Percentiles rank a stretch among this genome's conserved stretches.
These are phyloP conservation scores for Grammomys dolichurus DNA, from an alignment of 2,113 vertebrate species.

Conservation along the genomic window DNA sequence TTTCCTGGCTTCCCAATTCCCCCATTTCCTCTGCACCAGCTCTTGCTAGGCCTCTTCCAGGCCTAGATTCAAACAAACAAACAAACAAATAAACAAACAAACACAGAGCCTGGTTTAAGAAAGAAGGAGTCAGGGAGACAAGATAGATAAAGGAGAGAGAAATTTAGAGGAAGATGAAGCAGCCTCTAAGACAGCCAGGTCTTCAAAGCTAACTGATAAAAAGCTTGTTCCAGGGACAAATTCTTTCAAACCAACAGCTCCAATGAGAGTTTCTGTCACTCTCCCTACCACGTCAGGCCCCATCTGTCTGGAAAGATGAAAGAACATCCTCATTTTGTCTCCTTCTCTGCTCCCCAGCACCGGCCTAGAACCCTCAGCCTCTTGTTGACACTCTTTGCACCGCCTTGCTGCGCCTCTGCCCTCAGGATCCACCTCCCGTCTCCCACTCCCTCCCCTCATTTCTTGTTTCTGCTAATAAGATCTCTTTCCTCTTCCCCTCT, in stretches of 20 bases:
- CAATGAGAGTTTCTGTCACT: conserved; percentile 65
- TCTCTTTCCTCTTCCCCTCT: conserved; percentile 11
- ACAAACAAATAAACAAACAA: too few relatives aligned
- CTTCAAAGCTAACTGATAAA: conserved; percentile 73
- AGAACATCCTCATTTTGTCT: conserved; percentile 80
- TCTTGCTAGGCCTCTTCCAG: background rate
- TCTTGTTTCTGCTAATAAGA: conserved; percentile 65
- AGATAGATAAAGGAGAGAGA: conserved; percentile 11
- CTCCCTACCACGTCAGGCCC: conserved; percentile 42
- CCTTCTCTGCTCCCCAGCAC: conserved; percentile 28
- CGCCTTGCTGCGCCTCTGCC: rapidly evolving
- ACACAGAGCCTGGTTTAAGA: background rate
- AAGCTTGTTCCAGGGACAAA: conserved; percentile 76
- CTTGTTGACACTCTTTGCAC: background rate
- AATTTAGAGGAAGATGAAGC: conserved; percentile 54
- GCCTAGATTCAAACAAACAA: too few relatives aligned
- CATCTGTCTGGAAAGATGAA: conserved; percentile 80
- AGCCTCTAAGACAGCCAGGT: conserved; percentile 50
- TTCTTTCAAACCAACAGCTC: conserved; percentile 75
- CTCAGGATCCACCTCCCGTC: background rate
- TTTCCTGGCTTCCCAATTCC: background rate
- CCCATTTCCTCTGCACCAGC: background rate
- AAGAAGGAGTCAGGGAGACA: background rate
- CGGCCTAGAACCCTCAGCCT: background rate
- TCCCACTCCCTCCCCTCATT: conserved; percentile 34